Conservation (phyloP, 2,797 vertebrate genomes). For the Prionace glauca region DNA sequence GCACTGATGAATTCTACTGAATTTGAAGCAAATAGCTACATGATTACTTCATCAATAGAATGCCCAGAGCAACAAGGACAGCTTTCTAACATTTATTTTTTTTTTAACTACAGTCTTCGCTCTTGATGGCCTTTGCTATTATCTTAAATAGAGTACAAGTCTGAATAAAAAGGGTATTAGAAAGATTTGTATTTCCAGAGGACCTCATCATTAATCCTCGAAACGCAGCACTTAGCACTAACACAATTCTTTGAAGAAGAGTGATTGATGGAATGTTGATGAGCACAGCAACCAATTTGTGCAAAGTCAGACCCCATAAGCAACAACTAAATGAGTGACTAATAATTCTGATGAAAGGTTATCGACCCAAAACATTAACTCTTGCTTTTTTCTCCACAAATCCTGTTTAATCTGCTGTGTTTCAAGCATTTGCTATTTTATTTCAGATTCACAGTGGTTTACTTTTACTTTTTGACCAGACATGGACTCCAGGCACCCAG, state of each 20-base stretch:
- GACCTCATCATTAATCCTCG: background rate
- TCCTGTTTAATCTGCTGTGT: background rate
- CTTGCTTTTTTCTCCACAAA: background rate
- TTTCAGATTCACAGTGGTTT: background rate
- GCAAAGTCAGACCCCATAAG: background rate
- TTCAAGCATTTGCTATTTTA: background rate
- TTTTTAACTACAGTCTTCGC: background rate
- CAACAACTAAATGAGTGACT: background rate
- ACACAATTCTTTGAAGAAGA: background rate
- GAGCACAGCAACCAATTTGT: background rate
- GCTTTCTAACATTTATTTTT: background rate
- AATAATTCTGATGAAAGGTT: background rate
- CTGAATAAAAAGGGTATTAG: background rate
- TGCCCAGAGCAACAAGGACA: background rate
- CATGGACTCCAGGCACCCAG: too few species aligned
- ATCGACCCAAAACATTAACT: background rate
- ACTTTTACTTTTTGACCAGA: background rate
- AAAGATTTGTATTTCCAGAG: background rate
- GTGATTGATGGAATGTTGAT: background rate
- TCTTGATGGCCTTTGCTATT: background rate
- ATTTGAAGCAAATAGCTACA: slow-evolving; percentile 23
- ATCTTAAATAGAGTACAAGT: background rate
- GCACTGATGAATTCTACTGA: background rate
- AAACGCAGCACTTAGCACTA: background rate
- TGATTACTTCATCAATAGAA: slow-evolving; percentile 32